Evolutionary conservation across 1,140 invertebrate species (phyloP).

Genomic region (Bombus vancouverensis): DNA sequence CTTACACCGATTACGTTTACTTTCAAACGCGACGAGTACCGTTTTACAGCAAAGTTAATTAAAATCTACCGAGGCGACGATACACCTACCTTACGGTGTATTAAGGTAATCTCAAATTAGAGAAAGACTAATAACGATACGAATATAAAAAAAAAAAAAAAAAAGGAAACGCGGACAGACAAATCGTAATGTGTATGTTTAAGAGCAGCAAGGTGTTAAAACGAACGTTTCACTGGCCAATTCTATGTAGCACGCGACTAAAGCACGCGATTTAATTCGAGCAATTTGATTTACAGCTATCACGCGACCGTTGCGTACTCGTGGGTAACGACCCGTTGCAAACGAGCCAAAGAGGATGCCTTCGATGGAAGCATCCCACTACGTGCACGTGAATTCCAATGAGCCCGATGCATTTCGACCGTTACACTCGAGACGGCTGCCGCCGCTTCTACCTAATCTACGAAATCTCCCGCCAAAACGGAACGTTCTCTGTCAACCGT

Average conservation of each 20-base stretch:
- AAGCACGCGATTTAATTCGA: constrained; percentile 40
- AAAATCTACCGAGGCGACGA: too few species aligned
- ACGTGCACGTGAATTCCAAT: constrained; percentile 53
- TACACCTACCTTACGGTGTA: too few species aligned
- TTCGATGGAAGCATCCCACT: constrained; percentile 48
- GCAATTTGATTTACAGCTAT: constrained; percentile 56
- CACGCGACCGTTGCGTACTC: constrained; percentile 38
- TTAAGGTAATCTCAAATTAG: too few species aligned
- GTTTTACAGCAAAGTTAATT: too few species aligned
- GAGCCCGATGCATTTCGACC: constrained; percentile 66
- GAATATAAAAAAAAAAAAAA: neutral
- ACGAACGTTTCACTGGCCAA: neutral
- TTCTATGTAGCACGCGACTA: neutral
- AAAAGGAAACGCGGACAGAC: neutral
- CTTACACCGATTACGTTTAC: too few species aligned
- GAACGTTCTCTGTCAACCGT: constrained; percentile 38
- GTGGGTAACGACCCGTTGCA: constrained; percentile 61
- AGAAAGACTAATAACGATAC: too few species aligned
- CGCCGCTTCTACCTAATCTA: constrained; percentile 46
- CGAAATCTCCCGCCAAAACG: constrained; percentile 67
- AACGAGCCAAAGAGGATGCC: constrained; percentile 25
- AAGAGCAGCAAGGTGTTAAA: neutral
- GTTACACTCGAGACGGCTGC: constrained; percentile 51
- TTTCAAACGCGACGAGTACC: too few species aligned
- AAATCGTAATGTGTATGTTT: neutral